Percentiles rank a stretch among this genome's conserved stretches.
Conservation (phyloP, 2,888 invertebrate genomes). For the Patella ulyssiponensis region DNA sequence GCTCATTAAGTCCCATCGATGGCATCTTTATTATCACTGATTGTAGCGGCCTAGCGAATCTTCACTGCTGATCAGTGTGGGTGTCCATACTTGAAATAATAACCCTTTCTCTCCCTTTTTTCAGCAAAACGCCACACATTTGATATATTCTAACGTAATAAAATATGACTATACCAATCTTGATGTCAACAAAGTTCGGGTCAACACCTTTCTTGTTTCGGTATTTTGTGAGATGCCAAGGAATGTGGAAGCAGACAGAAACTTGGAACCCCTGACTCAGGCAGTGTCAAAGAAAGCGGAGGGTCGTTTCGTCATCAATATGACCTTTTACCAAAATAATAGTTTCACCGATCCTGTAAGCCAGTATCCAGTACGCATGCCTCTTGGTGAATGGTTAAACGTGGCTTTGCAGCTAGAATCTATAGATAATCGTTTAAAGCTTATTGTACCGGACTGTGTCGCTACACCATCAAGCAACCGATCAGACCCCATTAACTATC, state of each 20-base stretch:
- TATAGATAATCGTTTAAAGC: conserved; percentile 52
- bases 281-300: conserved; percentile 52
- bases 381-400: conserved; percentile 60
- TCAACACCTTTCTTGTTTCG: conserved; percentile 56
- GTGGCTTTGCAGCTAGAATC: conserved; percentile 54
- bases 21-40: no score
- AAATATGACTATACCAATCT: conserved; percentile 50
- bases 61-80: no score
- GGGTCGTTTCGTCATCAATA: conserved; percentile 50
- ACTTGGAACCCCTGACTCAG: conserved; percentile 52
- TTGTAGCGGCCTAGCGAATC: no score
- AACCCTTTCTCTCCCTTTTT: conserved; percentile 21
- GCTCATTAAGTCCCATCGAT: no score
- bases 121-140: conserved; percentile 62
- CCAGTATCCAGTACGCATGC: conserved; percentile 54
- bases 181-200: conserved; percentile 47
- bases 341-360: conserved; percentile 47
- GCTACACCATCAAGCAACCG: conserved; percentile 54
- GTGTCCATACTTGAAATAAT: no score
- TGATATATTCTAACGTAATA: conserved; percentile 59
- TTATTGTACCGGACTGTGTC: conserved; percentile 61
- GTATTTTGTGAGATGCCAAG: conserved; percentile 60
- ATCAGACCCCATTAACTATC: conserved; percentile 41
- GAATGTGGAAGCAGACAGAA: conserved; percentile 35
- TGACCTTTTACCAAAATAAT: conserved; percentile 54